A percentile compares a stretch with the other conserved stretches of the same genome.
phyloP scores from a whole-genome alignment of 2,797 vertebrate genomes.

The Cetoscarus ocellatus region DNA sequence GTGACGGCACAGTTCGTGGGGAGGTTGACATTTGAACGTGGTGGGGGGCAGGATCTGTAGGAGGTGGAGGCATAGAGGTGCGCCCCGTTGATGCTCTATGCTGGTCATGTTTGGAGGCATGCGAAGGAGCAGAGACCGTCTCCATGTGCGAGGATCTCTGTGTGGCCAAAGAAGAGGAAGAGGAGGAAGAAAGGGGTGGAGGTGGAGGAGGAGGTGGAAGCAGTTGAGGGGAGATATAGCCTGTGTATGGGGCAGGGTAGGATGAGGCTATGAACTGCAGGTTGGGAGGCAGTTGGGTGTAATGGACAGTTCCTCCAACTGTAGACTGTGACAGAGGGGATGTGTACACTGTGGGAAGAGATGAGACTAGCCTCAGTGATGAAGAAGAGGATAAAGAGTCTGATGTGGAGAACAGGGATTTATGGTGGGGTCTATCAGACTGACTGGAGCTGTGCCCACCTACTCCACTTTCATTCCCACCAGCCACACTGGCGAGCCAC shows the following conservation, averaged over 20 bases:
- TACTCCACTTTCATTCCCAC: conserved; percentile 82
- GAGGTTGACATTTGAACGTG: conserved; percentile 91
- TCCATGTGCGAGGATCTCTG: conserved; percentile 82
- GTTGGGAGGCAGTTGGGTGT: conserved; percentile 92
- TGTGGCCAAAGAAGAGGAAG: conserved; percentile 84
- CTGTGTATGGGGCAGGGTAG: conserved; percentile 90
- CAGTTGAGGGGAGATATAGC: conserved; percentile 94
- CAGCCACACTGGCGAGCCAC: conserved; percentile 90
- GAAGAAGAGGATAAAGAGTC: conserved; percentile 83
- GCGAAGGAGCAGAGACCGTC: conserved; percentile 68
- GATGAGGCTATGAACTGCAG: conserved; percentile 95
- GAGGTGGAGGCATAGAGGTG: conserved; percentile 86
- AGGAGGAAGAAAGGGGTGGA: conserved; percentile 80
- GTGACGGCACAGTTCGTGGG: conserved; percentile 86
- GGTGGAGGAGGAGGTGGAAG: conserved; percentile 89
- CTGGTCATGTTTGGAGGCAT: conserved; percentile 92
- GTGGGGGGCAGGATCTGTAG: conserved; percentile 83
- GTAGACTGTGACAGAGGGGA: conserved; percentile 88
- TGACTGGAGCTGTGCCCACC: conserved; percentile 78
- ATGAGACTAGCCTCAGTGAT: conserved; percentile 85
- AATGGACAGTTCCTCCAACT: conserved; percentile 89
- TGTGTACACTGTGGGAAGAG: conserved; percentile 90
- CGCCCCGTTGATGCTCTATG: conserved; percentile 80
- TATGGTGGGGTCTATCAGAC: conserved; percentile 88
- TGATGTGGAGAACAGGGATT: conserved; percentile 86